Evolutionary conservation across 2,888 invertebrate species (phyloP).

Genomic region (Dioctria rufipes): DNA sequence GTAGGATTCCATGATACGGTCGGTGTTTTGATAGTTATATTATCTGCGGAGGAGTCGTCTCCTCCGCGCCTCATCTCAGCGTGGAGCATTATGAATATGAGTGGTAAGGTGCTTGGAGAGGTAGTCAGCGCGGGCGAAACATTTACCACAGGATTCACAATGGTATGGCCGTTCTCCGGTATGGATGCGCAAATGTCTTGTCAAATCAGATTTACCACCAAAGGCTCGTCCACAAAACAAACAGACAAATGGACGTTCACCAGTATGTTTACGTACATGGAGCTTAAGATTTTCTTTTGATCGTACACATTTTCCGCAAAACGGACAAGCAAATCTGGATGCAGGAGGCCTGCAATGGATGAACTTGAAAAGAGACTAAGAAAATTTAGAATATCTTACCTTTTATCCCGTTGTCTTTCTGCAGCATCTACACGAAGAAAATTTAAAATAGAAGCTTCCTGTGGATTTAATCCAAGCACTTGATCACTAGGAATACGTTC

Average conservation of each 20-base stretch:
- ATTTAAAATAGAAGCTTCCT: slow-evolving; percentile 76
- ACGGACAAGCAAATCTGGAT: slow-evolving; percentile 87
- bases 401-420: slow-evolving; percentile 78
- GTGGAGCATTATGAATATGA: slow-evolving; percentile 85
- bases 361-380: slow-evolving; percentile 35
- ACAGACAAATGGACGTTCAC: slow-evolving; percentile 92
- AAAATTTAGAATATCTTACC: slow-evolving; percentile 64
- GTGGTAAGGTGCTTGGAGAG: slow-evolving; percentile 92
- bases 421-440: slow-evolving; percentile 77
- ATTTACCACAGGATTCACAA: slow-evolving; percentile 93
- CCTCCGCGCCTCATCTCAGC: slow-evolving; percentile 73
- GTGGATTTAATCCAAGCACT: slow-evolving; percentile 71
- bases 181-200: slow-evolving; percentile 88
- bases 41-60: slow-evolving; percentile 72
- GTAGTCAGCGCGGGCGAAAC: slow-evolving; percentile 92
- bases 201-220: slow-evolving; percentile 90
- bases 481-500: slow-evolving; percentile 76
- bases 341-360: slow-evolving; percentile 65
- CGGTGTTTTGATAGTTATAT: slow-evolving; percentile 59
- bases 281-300: slow-evolving; percentile 91
- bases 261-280: slow-evolving; percentile 89
- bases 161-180: slow-evolving; percentile 92
- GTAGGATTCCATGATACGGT: slow-evolving; percentile 26
- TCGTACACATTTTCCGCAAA: slow-evolving; percentile 90
- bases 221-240: slow-evolving; percentile 91